Evolutionary conservation across 2,797 vertebrate genomes (phyloP), one percentile per base, ranked within the genome.

Genomic region (Epinephelus awoara): DNA sequence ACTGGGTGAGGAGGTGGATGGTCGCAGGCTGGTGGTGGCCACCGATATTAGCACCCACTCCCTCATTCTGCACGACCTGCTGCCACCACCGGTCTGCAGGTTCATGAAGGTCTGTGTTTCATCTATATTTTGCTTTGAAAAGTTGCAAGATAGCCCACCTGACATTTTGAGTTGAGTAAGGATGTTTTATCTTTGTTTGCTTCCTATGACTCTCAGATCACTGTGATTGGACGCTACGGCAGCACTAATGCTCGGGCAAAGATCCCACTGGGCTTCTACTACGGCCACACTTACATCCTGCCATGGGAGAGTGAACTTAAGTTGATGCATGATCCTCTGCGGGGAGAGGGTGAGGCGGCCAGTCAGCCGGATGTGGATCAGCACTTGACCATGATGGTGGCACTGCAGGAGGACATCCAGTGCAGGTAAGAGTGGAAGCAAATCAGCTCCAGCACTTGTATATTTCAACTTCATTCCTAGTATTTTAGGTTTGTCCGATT

Each of bases 1-100:
- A 2, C 96, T 99, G 82, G 98, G 98, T 5, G 98, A 99, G 88
- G 98, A 99, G 90, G 97, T 99, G 84, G 98, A 99, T 67, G 98
- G 98, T 59, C 96, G 98, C 59, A 91, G 98, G 73, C 93, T 99
- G 61, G 98, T 99, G 13, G 98, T 99, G 61, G 98, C 98, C 78
- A 99, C 98, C 0, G 98, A 99, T 90, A 99, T 99, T 89, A 99
- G 98, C 93, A 99, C 98, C 5, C 98, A 99, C 92, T 99, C 98
- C 0, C 96, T 99, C 46, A 99, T 99, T 90, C 95, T 99, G 67
- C 98, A 99, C 58, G 98, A 99, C 92, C 94, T 99, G 89, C 94
- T 99, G 84, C 98, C 98, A 0, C 97, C 98, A 4, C 98, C 98
- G 2, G 98, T 99, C 84, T 99, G 98, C 96, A 96, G 98, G 77